A percentile compares a stretch with the other conserved stretches of the same genome.
These are phyloP conservation scores for Jordanella pulchra DNA, from an alignment of 2,797 vertebrate genomes.

Conservation along the genomic window DNA sequence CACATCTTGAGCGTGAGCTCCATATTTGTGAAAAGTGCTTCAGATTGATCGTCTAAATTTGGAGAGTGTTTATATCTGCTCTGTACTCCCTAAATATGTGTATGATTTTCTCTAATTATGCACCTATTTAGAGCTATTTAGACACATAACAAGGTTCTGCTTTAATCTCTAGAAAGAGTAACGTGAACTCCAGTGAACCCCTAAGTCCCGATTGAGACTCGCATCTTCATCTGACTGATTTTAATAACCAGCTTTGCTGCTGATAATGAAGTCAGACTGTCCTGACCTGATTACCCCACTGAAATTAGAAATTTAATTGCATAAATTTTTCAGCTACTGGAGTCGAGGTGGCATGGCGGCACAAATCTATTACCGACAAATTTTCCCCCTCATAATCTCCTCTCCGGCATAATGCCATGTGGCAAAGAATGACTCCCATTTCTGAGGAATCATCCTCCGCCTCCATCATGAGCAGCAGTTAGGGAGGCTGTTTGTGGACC, in stretches of 20 bases:
- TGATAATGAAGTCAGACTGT: slow-evolving; percentile 51
- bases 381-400: slow-evolving; percentile 37
- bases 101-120: neutral
- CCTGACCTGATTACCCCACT: slow-evolving; percentile 55
- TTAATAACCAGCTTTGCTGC: slow-evolving; percentile 49
- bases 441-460: slow-evolving; percentile 18
- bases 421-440: slow-evolving; percentile 49
- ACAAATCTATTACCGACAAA: slow-evolving; percentile 48
- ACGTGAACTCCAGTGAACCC: slow-evolving; percentile 8
- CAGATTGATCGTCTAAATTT: neutral
- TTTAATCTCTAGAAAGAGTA: slow-evolving; percentile 8
- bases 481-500: slow-evolving; percentile 33
- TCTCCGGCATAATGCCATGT: slow-evolving; percentile 34
- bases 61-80: neutral
- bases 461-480: slow-evolving; percentile 34
- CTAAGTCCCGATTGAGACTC: slow-evolving; percentile 22
- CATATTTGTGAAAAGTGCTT: neutral
- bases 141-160: neutral
- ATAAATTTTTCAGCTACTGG: slow-evolving; percentile 51
- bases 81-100: slow-evolving; percentile 3
- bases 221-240: slow-evolving; percentile 42
- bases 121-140: slow-evolving; percentile 10
- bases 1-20: neutral
- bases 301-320: slow-evolving; percentile 71
- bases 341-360: slow-evolving; percentile 37